Evolutionary conservation across 1,140 invertebrate species (phyloP).

Genomic region (Drosophila leontia): DNA sequence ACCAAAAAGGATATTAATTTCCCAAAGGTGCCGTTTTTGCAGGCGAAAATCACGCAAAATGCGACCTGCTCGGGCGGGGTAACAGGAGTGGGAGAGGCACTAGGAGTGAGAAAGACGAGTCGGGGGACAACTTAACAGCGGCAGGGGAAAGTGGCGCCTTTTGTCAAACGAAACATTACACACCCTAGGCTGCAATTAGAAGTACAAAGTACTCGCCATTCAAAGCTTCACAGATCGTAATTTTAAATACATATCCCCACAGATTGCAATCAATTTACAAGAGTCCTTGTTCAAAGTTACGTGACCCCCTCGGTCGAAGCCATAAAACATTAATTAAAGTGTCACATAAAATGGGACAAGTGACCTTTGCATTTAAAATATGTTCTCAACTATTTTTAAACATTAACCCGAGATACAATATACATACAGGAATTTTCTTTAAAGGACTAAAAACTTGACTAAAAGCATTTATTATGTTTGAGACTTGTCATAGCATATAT

Average conservation of each 20-base stretch:
- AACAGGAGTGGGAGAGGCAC: not conserved
- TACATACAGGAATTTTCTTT: not conserved
- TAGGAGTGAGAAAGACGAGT: conserved; percentile 17
- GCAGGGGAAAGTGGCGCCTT: conserved; percentile 19
- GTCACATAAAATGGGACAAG: not conserved
- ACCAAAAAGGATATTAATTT: conserved; percentile 84
- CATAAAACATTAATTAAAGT: conserved; percentile 19
- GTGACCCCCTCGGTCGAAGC: not conserved
- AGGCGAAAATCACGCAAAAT: conserved; percentile 78
- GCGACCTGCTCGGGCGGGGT: conserved; percentile 7
- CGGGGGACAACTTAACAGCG: conserved; percentile 50
- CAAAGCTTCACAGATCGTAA: conserved; percentile 18
- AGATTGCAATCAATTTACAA: conserved; percentile 16
- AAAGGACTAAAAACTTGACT: not conserved
- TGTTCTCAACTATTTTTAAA: not conserved
- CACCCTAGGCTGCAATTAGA: conserved; percentile 39
- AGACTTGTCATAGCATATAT: too few relatives aligned
- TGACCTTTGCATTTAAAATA: not conserved
- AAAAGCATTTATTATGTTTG: not conserved
- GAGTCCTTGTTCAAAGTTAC: not conserved
- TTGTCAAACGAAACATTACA: conserved; percentile 18
- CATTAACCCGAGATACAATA: too few relatives aligned
- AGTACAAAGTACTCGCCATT: conserved; percentile 27
- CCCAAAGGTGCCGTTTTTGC: conserved; percentile 82
- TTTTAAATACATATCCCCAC: conserved; percentile 20